Base-by-base conservation (phyloP, 2,797 vertebrate species). In the Rhynchonycteris naso region DNA sequence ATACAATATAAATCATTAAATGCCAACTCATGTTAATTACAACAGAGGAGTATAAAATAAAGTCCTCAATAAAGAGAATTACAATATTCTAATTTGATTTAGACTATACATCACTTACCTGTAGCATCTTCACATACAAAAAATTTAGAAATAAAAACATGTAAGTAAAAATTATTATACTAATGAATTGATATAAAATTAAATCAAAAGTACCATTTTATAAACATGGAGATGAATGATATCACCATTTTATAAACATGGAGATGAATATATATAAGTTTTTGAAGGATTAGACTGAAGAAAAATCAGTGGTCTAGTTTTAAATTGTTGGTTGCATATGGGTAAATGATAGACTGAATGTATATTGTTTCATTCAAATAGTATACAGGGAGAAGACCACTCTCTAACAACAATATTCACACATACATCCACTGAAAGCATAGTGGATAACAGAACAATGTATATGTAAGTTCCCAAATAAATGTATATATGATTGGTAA, bases 141-240 rank as follows among this genome's bases (percentile, higher is more conserved):
- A 80, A 78, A 68, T 93, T 86, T 24, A 95, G 11, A 88, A 95
- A 95, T 85, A 63, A 96, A 96, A 95, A 86, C 76, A 90, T n/a
- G 85, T 35, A 75, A 88, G 65, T 72, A 93, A 69, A 91, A 96
- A 19, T 30, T 82, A n/a, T 59, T 90, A 30, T 30, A 80, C 9
- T 54, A 88, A 82, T 1, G 76, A 30, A 47, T 22, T 85, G 12
- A 63, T 63, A 11, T 79, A 93, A 93, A 72, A 6, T 59, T 38
- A 87, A 96, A 88, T 30, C 8, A 58, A 74, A 93, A 52, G 14
- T n/a, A 84, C 15, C 26, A 95, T 52, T 83, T 75, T 80, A 91
- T 93, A 91, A 93, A 38, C 2, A 54, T 79, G 30, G 19, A 78
- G 11, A 94, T 61, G 28, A 83, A 74, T 88, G 11, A 74, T 59